phyloP scores from a whole-genome alignment of 2,888 invertebrate genomes.

The Ormyrus pomaceus region DNA sequence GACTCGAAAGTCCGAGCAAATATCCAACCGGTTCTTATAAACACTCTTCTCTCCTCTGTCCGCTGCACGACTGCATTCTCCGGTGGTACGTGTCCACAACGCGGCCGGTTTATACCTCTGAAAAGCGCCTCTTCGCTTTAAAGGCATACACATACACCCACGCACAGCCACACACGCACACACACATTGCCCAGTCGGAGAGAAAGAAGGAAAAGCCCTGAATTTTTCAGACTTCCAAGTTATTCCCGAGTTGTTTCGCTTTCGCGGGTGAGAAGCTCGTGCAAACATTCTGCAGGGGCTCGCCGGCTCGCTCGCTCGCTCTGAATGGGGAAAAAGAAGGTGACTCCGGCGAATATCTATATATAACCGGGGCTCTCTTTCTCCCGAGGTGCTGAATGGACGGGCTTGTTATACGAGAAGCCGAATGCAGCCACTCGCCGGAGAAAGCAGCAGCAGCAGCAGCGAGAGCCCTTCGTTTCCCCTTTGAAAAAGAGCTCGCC shows the following conservation, averaged over 20 bases:
- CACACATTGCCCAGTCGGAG: too few relatives aligned
- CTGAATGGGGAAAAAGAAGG: slow-evolving; percentile 14
- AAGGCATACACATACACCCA: slow-evolving; percentile 39
- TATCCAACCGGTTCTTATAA: slow-evolving; percentile 16
- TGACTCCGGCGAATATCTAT: background rate
- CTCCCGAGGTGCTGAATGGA: slow-evolving; percentile 16
- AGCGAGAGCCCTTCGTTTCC: too few relatives aligned
- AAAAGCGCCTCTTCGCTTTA: slow-evolving; percentile 3
- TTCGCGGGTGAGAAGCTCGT: slow-evolving; percentile 59
- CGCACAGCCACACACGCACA: too few relatives aligned
- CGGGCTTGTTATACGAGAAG: slow-evolving; percentile 30
- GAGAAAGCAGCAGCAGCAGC: too few relatives aligned
- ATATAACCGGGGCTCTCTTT: background rate
- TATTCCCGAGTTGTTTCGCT: slow-evolving; percentile 52
- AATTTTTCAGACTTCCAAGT: slow-evolving; percentile 64
- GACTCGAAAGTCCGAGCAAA: slow-evolving; percentile 15
- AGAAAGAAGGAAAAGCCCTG: slow-evolving; percentile 58
- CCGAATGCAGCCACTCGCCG: slow-evolving; percentile 33
- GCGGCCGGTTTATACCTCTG: background rate
- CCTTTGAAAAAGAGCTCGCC: too few relatives aligned
- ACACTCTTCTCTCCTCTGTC: background rate
- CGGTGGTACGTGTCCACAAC: background rate
- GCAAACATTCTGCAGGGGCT: slow-evolving; percentile 63
- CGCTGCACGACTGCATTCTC: background rate
- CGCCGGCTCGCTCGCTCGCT: background rate